Base-by-base conservation (phyloP, 1,140 invertebrate species). In the Fragariocoptes setiger region DNA sequence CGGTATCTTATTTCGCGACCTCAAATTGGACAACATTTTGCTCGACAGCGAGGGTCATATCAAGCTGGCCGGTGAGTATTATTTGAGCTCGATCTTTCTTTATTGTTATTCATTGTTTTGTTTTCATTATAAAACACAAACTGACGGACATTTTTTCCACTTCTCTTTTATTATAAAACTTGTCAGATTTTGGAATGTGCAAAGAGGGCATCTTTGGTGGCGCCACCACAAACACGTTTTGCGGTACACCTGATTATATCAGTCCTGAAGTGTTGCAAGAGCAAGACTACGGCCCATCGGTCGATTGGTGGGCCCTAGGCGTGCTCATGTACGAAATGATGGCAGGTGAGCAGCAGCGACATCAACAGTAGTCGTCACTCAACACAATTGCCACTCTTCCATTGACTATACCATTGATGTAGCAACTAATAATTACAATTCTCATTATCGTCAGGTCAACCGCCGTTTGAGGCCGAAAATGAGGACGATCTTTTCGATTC, bases 291-390 rank as follows among this genome's bases (percentile, higher is more conserved):
- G 86, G 88, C 21, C 75, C 83, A 15, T 85, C 79, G 43, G 92
- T 99, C 35, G 92, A 99, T 61, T 68, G 66, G 61, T 92, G 85
- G 85, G 88, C 88, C 41, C 63, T 47, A n/a, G 83, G 83, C 0
- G 73, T 90, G 0, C 59, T 97, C 3, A 86, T 97, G 82, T 95
- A 95, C 59, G 88, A 95, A 66, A 95, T 95, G 86, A 78, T 95
- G 77, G 85, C 82, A 16, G 51, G 85, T 4, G 88, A 97, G 57
- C 97, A n/a, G n/a, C n/a, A n/a, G n/a, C n/a, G n/a, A n/a, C n/a
- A n/a, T n/a, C n/a, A n/a, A n/a, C n/a, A n/a, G n/a, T n/a, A n/a
- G n/a, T n/a, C n/a, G n/a, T n/a, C n/a, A n/a, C n/a, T n/a, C n/a
- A n/a, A n/a, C n/a, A n/a, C n/a, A n/a, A n/a, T n/a, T n/a, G n/a